Conservation (phyloP, 2,888 invertebrate species). For the Hybos culiciformis region DNA sequence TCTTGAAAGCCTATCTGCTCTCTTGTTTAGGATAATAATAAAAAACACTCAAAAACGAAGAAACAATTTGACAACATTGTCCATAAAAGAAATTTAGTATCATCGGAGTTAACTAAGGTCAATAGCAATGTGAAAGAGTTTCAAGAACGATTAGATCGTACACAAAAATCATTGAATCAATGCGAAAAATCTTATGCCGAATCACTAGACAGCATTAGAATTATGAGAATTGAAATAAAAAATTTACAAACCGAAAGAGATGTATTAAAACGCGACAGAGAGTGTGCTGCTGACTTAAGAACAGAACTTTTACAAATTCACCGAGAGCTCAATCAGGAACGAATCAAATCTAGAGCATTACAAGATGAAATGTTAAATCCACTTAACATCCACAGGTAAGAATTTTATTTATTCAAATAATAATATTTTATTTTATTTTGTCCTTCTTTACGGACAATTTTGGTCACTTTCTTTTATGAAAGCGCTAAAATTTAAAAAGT, state of each 20-base stretch:
- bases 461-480: too few species aligned
- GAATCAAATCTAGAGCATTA: conserved; percentile 70
- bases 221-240: conserved; percentile 73
- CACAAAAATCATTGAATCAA: conserved; percentile 63
- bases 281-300: conserved; percentile 67
- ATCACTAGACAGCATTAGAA: conserved; percentile 66
- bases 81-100: conserved; percentile 68
- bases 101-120: conserved; percentile 65
- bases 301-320: conserved; percentile 58
- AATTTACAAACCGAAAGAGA: conserved; percentile 60
- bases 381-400: conserved; percentile 68
- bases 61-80: conserved; percentile 61
- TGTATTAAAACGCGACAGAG: conserved; percentile 55
- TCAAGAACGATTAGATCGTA: conserved; percentile 65
- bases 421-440: not conserved
- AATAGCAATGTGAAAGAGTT: conserved; percentile 69
- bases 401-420: not conserved
- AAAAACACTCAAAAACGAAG: conserved; percentile 48
- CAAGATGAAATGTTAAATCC: conserved; percentile 86
- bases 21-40: conserved; percentile 45
- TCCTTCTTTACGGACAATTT: too few species aligned
- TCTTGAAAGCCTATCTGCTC: not conserved
- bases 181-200: conserved; percentile 58
- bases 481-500: too few species aligned
- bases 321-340: conserved; percentile 65